Conservation (phyloP, 2,113 vertebrate genomes). For the Daubentonia madagascariensis region DNA sequence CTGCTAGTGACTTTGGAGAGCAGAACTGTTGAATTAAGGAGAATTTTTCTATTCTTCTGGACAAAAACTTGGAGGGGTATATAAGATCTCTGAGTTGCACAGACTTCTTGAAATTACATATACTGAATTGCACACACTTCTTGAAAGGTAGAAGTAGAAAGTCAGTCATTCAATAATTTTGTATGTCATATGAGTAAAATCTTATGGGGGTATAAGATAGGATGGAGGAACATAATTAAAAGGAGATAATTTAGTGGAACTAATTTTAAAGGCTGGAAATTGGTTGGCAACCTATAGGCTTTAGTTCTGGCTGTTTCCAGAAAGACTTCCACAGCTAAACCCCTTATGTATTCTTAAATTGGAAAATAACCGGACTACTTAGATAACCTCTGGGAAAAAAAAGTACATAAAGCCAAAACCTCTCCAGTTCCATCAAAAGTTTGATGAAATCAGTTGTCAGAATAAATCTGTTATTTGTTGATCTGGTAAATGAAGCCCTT, state of each 20-base stretch:
- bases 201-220: neutral
- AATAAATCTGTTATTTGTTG: neutral
- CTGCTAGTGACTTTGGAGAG: neutral
- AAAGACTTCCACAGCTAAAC: neutral
- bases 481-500: neutral
- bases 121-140: neutral
- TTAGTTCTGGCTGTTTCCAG: neutral
- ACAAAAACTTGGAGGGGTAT: neutral
- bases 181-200: neutral
- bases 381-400: neutral
- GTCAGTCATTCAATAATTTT: neutral
- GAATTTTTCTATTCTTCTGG: neutral
- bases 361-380: neutral
- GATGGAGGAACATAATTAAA: neutral
- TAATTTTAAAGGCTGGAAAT: neutral
- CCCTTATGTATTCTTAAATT: neutral
- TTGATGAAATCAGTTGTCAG: neutral
- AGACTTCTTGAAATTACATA: neutral
- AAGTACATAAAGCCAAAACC: neutral
- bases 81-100: neutral
- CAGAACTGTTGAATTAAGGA: neutral
- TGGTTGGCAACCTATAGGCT: neutral
- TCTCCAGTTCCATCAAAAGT: neutral
- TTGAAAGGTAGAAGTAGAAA: neutral
- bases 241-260: conserved; percentile 33